phyloP scores from a whole-genome alignment of 2,888 invertebrate species.

The Bugula neritina region DNA sequence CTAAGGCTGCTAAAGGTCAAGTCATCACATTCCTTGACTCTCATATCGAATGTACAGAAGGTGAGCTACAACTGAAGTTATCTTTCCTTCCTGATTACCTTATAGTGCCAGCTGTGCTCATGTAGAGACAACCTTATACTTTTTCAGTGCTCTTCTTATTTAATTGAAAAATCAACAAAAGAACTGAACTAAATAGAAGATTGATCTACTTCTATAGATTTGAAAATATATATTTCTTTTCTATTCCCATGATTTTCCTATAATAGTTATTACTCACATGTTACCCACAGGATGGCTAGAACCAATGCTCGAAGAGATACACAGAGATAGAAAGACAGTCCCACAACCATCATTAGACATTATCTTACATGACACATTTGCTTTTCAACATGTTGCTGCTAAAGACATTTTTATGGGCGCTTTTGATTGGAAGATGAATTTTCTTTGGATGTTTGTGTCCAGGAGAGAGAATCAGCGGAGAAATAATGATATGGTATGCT shows the following conservation, averaged over 20 bases:
- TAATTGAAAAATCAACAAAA: no score
- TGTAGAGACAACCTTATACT: no score
- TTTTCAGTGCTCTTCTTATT: no score
- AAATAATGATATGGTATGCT: neutral
- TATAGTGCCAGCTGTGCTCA: no score
- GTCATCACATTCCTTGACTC: slow-evolving; percentile 95
- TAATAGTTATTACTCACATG: no score
- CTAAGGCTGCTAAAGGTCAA: slow-evolving; percentile 73
- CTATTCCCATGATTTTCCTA: no score
- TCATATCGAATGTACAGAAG: slow-evolving; percentile 86
- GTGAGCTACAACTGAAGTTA: no score
- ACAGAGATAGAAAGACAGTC: slow-evolving; percentile 60
- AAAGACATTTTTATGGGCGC: slow-evolving; percentile 69
- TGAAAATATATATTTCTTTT: no score
- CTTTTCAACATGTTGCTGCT: slow-evolving; percentile 65
- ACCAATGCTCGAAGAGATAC: slow-evolving; percentile 81
- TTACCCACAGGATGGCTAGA: slow-evolving; percentile 86
- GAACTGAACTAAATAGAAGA: no score
- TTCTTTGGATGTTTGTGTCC: slow-evolving; percentile 31
- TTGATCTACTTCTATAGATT: no score
- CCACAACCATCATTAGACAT: slow-evolving; percentile 95
- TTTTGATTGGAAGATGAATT: slow-evolving; percentile 85
- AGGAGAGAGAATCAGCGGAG: neutral
- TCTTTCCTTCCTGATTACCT: no score
- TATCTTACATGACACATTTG: slow-evolving; percentile 85